Conservation (phyloP, 2,888 invertebrate genomes). For the Athetis lepigone region DNA sequence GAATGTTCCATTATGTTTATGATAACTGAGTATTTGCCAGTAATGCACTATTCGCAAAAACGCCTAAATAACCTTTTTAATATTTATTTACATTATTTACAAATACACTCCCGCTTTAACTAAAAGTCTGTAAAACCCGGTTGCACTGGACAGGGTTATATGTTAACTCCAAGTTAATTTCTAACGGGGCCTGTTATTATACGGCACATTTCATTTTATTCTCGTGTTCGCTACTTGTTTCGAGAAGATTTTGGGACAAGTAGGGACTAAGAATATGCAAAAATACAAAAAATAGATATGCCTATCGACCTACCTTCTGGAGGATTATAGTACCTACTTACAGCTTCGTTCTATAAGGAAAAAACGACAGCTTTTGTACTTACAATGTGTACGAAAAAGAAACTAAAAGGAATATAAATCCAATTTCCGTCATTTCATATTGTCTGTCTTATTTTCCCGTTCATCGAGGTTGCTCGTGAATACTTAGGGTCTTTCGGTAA, state of each 20-base stretch:
- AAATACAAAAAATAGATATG: background rate
- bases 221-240: background rate
- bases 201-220: too few species aligned
- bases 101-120: too few species aligned
- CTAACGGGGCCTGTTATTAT: background rate
- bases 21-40: too few species aligned
- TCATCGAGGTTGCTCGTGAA: slow-evolving; percentile 54
- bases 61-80: too few species aligned
- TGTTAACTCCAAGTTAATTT: background rate
- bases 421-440: slow-evolving; percentile 56
- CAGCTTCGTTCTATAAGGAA: slow-evolving; percentile 33
- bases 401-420: slow-evolving; percentile 58
- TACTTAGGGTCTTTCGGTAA: slow-evolving; percentile 38
- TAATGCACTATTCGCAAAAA: too few species aligned
- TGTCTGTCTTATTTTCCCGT: slow-evolving; percentile 53
- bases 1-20: too few species aligned
- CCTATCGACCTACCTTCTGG: background rate
- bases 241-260: too few species aligned
- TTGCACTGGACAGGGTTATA: background rate
- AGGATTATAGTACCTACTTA: slow-evolving; percentile 7
- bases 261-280: background rate
- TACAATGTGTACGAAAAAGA: slow-evolving; percentile 48
- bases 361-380: slow-evolving; percentile 44
- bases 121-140: too few species aligned
- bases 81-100: too few species aligned